Base-by-base conservation (phyloP, 2,797 vertebrate genomes). In the Melanotaenia pygmaea region DNA sequence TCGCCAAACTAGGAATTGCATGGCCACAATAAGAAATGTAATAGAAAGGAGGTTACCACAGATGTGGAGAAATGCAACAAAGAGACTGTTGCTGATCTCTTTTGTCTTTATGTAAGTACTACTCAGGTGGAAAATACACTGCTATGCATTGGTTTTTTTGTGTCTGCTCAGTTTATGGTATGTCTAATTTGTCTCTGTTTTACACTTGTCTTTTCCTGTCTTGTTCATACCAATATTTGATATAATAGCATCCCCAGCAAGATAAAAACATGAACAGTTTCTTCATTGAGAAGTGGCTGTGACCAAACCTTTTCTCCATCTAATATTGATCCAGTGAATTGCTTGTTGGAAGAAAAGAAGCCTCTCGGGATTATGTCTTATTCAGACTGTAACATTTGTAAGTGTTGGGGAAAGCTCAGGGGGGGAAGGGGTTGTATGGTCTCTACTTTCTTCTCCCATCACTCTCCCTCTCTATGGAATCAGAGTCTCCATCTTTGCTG, bases 111-210 rank as follows among this genome's bases (percentile, higher is more conserved):
- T 91, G 88, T 87, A 88, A 88, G 88, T 84, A 91, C 90, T 93
- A 93, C 93, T 94, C 93, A 94, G 94, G 93, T 94, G 93, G 89
- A 95, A 94, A 91, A 88, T 88, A 90, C 88, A 94, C 89, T 91
- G 92, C 93, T 94, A 92, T 93, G 89, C 92, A 91, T 93, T 83
- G 73, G 68, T 77, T 88, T 86, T 45, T 89, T 70, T 77, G 70
- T 90, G 88, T 92, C 82, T 89, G 89, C 82, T 88, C 77, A 77
- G 81, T 90, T 82, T 83, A 78, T 80, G 61, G 69, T 83, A 43
- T 88, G 83, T 90, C 82, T 80, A 62, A 77, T 80, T 72, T 74
- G 61, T 70, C 76, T 76, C 77, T 35, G 13, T 71, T 64, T 86
- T 50, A 50, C 59, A 74, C 68, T 59, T 70, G 74, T 75, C 59